These are phyloP conservation scores for Megastigmus dorsalis DNA, from an alignment of 2,888 invertebrate genomes.

Conservation along the genomic window DNA sequence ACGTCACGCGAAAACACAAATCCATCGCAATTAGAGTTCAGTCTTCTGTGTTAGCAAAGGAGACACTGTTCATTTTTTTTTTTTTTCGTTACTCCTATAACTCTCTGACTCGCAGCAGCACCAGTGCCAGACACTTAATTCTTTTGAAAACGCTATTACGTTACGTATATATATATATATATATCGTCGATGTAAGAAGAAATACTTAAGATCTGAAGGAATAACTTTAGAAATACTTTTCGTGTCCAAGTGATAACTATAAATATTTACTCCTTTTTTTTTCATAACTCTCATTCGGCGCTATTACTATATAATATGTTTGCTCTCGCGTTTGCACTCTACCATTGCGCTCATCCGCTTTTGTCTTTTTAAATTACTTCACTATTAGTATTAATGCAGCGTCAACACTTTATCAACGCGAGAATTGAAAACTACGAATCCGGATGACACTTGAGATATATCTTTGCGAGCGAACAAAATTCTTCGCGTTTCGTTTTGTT, in stretches of 20 bases:
- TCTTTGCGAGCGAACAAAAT: neutral
- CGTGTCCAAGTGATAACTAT: conserved; percentile 20
- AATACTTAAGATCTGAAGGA: conserved; percentile 7
- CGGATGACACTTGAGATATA: neutral
- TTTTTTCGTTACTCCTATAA: neutral
- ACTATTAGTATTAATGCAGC: too few species aligned
- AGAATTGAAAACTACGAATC: neutral
- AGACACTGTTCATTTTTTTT: neutral
- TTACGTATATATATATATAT: too few species aligned
- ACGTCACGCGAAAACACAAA: neutral
- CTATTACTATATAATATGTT: neutral
- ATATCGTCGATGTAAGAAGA: neutral
- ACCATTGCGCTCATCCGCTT: too few species aligned
- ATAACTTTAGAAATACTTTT: conserved; percentile 27
- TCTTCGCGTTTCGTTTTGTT: neutral
- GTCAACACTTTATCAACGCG: neutral
- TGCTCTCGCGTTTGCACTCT: neutral
- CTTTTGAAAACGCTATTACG: neutral
- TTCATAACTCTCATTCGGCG: neutral
- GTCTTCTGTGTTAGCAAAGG: conserved; percentile 17
- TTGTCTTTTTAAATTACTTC: neutral
- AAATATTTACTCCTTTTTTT: neutral
- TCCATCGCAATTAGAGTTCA: conserved; percentile 24
- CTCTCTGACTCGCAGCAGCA: neutral
- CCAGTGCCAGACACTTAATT: conserved; percentile 4